Conservation (phyloP, 2,113 vertebrate genomes). For the Lonchura striata region DNA sequence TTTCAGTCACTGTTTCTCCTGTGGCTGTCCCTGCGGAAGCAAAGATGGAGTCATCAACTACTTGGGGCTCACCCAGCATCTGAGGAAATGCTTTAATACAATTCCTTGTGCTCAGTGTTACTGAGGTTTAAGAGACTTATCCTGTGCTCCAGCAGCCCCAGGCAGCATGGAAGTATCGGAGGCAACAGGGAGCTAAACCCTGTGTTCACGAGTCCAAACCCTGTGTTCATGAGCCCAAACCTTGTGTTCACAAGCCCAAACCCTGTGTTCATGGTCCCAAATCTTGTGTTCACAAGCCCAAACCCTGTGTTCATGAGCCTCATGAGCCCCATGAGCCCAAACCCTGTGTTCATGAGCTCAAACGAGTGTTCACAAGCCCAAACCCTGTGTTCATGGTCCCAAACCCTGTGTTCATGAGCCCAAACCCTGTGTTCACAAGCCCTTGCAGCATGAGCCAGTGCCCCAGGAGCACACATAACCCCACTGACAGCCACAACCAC, state of each 20-base stretch:
- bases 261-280: too few species aligned
- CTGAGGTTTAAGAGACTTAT: not conserved
- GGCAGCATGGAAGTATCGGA: accelerated
- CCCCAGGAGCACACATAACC: not conserved
- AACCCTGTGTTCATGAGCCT: not conserved
- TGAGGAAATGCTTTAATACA: not conserved
- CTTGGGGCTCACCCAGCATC: not conserved
- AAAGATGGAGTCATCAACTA: not conserved
- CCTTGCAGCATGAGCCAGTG: not conserved
- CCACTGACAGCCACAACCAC: not conserved
- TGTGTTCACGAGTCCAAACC: not conserved
- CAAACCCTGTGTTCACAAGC: not conserved
- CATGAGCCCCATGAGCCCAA: too few species aligned
- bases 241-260: not conserved
- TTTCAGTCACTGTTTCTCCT: not conserved
- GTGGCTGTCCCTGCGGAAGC: not conserved
- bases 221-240: accelerated
- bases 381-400: not conserved
- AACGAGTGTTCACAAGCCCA: not conserved
- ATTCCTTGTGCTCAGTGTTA: not conserved
- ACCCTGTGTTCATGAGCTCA: accelerated
- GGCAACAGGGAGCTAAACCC: too few species aligned
- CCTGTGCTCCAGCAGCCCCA: not conserved
- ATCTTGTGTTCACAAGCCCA: not conserved
- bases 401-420: not conserved